Base-by-base conservation (phyloP, 2,113 vertebrate genomes). In the Echinops telfairi region DNA sequence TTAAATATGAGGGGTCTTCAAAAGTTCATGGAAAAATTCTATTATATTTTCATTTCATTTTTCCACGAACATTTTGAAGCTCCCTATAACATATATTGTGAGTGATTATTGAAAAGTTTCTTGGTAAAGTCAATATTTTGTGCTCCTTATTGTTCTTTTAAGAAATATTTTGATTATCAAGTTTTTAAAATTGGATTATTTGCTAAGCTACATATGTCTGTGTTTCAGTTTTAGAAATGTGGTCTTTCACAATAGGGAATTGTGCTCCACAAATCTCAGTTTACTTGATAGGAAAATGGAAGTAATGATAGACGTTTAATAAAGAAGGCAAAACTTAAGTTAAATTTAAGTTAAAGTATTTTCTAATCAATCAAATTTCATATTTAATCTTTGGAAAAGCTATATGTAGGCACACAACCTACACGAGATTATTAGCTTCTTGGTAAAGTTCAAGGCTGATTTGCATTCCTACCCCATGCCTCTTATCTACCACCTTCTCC, bases 161-260 rank as follows among this genome's bases (percentile, higher is more conserved):
- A 33, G 33, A 31, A 7, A 95, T 6, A 53, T 40, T 95, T 87
- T 68, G 11, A 29, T 91, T 76, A 70, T 7, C 27, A 58, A 14
- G 19, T 22, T 71, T 47, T 31, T 31, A 78, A 76, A 31, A 66
- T 10, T 23, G 77, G 2, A 83, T 16, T 60, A 29, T 60, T 43
- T 71, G 36, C 64, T 75, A 87, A 57, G 1, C 71, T 88, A 83
- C 84, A 64, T 5, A 19, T 58, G 58, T 38, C 1, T 12, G 2
- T 47, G 29, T 15, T 81, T 83, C 22, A 23, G 23, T 68, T 90
- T 90, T 25, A 3, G 23, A 91, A 83, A 36, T 66, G 17, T 83
- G 38, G 22, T 0, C 1, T 68, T 94, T 88, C 43, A 57, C 5
- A 4, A 20, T 33, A 22, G 22, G 6, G 1, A 62, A 0, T 9